A percentile compares a stretch with the other conserved stretches of the same genome.
phyloP scores from a whole-genome alignment of 1,140 invertebrate genomes.

The Drosophila prosaltans region DNA sequence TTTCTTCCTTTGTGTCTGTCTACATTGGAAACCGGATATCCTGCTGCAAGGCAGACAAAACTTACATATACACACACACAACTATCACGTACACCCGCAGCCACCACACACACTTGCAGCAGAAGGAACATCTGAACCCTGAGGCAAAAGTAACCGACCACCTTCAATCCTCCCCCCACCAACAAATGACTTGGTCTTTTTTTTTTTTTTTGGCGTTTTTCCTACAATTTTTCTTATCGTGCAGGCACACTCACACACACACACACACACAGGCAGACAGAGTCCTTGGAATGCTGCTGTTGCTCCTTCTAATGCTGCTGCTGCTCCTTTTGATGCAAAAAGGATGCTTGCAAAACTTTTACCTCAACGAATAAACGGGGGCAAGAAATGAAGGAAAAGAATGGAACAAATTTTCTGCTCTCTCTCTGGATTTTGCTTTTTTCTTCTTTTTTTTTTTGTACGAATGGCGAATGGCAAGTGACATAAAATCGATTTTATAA shows the following conservation, averaged over 20 bases:
- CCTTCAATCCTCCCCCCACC: conserved; percentile 2
- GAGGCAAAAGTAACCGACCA: conserved; percentile 2
- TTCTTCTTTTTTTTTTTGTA: conserved; percentile 22
- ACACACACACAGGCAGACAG: neutral
- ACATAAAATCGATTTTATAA: conserved; percentile 76
- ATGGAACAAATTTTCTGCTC: conserved; percentile 38
- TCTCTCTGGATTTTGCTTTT: conserved; percentile 9
- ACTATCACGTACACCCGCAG: conserved; percentile 10
- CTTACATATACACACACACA: conserved; percentile 22
- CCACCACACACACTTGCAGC: conserved; percentile 23
- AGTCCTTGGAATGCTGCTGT: conserved; percentile 35
- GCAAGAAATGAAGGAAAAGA: conserved; percentile 1
- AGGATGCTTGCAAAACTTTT: conserved; percentile 52
- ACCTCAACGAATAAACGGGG: conserved; percentile 48
- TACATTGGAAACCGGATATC: conserved; percentile 73
- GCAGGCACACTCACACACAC: conserved; percentile 55
- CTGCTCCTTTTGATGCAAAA: conserved; percentile 7
- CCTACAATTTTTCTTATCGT: conserved; percentile 53
- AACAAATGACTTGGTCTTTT: conserved; percentile 15
- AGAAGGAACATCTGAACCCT: conserved; percentile 36
- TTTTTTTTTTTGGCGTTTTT: conserved; percentile 10
- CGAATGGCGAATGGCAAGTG: conserved; percentile 56
- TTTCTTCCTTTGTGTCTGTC: conserved; percentile 44
- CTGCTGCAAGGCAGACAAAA: conserved; percentile 68
- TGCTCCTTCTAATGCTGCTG: neutral